Percentiles rank a stretch among this genome's conserved stretches.
Conservation (phyloP, 2,113 vertebrate genomes). For the Callorhinus ursinus region DNA sequence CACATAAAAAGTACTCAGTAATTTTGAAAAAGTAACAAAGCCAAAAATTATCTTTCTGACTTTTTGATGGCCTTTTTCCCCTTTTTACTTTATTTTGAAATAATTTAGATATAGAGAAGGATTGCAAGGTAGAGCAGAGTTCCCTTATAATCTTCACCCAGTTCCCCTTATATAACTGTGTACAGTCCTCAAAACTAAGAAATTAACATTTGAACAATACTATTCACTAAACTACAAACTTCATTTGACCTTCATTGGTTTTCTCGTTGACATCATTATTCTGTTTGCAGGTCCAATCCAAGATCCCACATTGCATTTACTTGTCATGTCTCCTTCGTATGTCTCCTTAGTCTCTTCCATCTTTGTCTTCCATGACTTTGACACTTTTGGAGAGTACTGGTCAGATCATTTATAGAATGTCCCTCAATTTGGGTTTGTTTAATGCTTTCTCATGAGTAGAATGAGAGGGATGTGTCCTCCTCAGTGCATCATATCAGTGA, state of each 20-base stretch:
- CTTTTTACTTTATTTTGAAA: not conserved
- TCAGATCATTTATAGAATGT: not conserved
- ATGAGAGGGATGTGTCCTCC: not conserved
- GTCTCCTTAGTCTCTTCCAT: not conserved
- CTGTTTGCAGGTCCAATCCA: not conserved
- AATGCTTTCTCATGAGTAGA: not conserved
- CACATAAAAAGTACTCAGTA: not conserved
- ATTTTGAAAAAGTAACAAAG: constrained; percentile 12
- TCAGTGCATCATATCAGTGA: not conserved
- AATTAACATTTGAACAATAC: not conserved
- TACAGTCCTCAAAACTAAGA: not conserved
- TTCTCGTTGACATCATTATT: not conserved
- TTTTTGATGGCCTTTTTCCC: not conserved
- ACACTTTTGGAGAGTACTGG: not conserved
- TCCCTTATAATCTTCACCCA: not conserved
- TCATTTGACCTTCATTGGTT: not conserved
- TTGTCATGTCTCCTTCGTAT: not conserved
- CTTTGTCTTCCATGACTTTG: not conserved
- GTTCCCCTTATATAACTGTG: not conserved
- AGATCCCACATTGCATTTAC: not conserved
- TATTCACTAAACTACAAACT: not conserved
- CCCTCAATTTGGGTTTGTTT: not conserved
- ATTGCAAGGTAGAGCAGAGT: not conserved
- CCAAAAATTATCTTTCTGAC: not conserved
- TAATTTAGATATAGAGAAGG: not conserved